phyloP scores from a whole-genome alignment of 2,888 invertebrate species.

The Aporophyla lueneburgensis region DNA sequence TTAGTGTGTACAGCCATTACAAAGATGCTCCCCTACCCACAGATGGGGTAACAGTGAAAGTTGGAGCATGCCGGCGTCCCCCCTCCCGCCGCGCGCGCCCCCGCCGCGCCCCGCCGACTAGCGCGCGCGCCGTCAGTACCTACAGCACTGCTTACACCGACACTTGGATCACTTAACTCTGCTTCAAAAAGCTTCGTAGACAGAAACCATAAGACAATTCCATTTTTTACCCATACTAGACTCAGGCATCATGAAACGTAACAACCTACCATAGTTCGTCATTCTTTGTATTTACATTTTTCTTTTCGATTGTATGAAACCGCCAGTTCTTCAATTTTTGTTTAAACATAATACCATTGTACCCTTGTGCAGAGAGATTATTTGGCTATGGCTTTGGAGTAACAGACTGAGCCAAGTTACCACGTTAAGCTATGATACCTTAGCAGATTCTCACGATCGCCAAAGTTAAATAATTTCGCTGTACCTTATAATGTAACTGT shows the following conservation, averaged over 20 bases:
- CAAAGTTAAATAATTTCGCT: conserved; percentile 8
- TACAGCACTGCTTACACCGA: conserved; percentile 30
- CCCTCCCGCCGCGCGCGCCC: conserved; percentile 88
- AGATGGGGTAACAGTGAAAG: conserved; percentile 88
- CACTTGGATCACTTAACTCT: conserved; percentile 34
- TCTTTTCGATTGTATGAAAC: not conserved
- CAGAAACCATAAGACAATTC: not conserved
- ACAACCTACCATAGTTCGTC: not conserved
- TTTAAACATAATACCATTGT: not conserved
- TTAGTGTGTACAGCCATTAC: too few species aligned
- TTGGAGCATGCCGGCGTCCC: conserved; percentile 89
- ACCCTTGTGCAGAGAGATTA: conserved; percentile 5
- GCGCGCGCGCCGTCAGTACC: conserved; percentile 63
- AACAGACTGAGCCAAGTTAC: not conserved
- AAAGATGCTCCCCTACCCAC: conserved; percentile 3
- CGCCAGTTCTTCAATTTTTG: not conserved
- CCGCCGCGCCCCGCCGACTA: conserved; percentile 86
- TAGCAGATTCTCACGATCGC: not conserved
- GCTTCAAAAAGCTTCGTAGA: not conserved
- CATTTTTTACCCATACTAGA: not conserved
- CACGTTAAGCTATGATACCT: too few species aligned
- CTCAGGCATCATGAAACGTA: not conserved
- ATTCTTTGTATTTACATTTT: not conserved
- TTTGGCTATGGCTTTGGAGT: not conserved
- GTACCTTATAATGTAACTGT: not conserved